A percentile compares a stretch with the other conserved stretches of the same genome.
Evolutionary conservation across 2,888 invertebrate genomes (phyloP).

Genomic region (Drosophila meridionalis): DNA sequence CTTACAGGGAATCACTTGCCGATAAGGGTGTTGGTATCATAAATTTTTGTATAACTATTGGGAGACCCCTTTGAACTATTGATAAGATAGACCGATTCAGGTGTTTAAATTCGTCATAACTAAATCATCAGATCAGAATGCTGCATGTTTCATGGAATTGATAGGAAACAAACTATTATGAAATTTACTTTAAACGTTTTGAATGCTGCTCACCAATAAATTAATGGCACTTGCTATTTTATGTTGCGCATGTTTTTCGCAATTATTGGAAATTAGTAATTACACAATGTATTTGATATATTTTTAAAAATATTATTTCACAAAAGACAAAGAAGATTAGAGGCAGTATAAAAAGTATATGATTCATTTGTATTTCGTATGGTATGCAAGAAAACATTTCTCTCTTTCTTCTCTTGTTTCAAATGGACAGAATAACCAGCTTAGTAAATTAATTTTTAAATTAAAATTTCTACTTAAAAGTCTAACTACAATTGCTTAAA

Average conservation of each 20-base stretch:
- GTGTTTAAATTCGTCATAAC: background rate
- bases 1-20: background rate
- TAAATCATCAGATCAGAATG: background rate
- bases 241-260: background rate
- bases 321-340: background rate
- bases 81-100: background rate
- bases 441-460: background rate
- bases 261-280: too few relatives aligned
- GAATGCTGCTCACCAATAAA: too few relatives aligned
- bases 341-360: too few relatives aligned
- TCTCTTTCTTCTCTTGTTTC: background rate
- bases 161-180: background rate
- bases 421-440: background rate
- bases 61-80: background rate
- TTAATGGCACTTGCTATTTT: background rate
- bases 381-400: background rate
- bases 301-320: background rate
- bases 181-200: too few relatives aligned
- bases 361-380: too few relatives aligned
- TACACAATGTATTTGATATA: background rate
- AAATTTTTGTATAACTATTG: background rate
- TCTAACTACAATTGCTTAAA: background rate
- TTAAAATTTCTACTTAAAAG: background rate
- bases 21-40: background rate
- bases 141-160: background rate